These are phyloP conservation scores for Sesia bembeciformis DNA, from an alignment of 2,888 invertebrate species.

Conservation along the genomic window DNA sequence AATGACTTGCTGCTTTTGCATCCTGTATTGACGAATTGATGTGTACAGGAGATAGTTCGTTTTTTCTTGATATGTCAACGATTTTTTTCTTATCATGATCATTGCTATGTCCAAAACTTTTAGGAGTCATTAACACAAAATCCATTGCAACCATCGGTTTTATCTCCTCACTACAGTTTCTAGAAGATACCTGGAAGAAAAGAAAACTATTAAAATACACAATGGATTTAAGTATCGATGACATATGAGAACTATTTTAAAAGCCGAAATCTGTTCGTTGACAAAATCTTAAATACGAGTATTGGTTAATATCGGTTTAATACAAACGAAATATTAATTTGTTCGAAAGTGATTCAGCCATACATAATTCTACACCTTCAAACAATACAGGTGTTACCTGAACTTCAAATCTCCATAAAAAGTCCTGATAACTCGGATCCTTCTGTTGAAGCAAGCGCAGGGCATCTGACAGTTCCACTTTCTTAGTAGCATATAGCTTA, in stretches of 20 bases:
- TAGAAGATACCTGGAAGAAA: slow-evolving; percentile 36
- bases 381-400: slow-evolving; percentile 33
- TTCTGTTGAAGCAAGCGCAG: slow-evolving; percentile 57
- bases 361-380: too few species aligned
- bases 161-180: slow-evolving; percentile 33
- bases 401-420: slow-evolving; percentile 62
- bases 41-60: slow-evolving; percentile 17
- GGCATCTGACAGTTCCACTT: slow-evolving; percentile 65
- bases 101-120: slow-evolving; percentile 31
- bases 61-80: slow-evolving; percentile 8
- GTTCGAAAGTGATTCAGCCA: too few species aligned
- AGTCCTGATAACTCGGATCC: slow-evolving; percentile 51
- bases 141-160: slow-evolving; percentile 53
- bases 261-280: too few species aligned
- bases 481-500: slow-evolving; percentile 74
- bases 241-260: too few species aligned
- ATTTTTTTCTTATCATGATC: not conserved
- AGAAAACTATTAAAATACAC: not conserved
- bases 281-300: too few species aligned
- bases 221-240: too few species aligned
- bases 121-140: slow-evolving; percentile 48
- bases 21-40: slow-evolving; percentile 42
- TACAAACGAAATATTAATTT: too few species aligned
- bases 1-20: slow-evolving; percentile 57
- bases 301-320: too few species aligned